A percentile compares a stretch with the other conserved stretches of the same genome.
phyloP scores from a whole-genome alignment of 2,888 invertebrate genomes.

The Parnassius orleans region DNA sequence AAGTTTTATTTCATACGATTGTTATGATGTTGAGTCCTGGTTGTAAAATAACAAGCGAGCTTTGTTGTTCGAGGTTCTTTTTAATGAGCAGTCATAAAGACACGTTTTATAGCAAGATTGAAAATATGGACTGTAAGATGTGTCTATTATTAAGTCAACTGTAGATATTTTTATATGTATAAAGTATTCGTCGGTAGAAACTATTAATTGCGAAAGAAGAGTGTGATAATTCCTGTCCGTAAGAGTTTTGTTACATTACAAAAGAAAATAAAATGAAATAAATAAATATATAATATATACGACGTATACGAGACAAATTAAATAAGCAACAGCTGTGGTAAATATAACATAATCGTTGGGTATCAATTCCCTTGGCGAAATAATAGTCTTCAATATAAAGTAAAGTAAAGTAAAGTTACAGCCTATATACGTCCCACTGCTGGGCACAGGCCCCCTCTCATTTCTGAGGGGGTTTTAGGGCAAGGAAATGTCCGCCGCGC shows the following conservation, averaged over 20 bases:
- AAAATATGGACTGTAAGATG: background rate
- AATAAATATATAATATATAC: no score
- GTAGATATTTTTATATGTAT: background rate
- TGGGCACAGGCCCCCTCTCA: no score
- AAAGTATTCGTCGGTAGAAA: background rate
- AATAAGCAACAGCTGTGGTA: no score
- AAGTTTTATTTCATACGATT: constrained; percentile 43
- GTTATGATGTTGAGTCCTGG: constrained; percentile 31
- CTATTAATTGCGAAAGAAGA: background rate
- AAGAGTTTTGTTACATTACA: background rate
- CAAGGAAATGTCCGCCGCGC: no score
- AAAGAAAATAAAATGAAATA: background rate
- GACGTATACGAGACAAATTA: no score
- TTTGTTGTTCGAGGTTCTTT: constrained; percentile 21
- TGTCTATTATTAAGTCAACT: background rate
- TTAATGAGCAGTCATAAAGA: constrained; percentile 25
- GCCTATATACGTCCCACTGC: no score
- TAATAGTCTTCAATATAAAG: no score
- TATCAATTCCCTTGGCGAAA: no score
- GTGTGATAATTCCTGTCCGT: background rate
- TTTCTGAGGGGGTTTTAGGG: no score
- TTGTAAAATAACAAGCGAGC: constrained; percentile 33
- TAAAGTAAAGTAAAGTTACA: no score
- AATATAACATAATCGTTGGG: no score
- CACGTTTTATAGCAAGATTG: constrained; percentile 12